These are phyloP conservation scores for Dissostichus mawsoni DNA, from an alignment of 2,113 vertebrate genomes.

Conservation along the genomic window DNA sequence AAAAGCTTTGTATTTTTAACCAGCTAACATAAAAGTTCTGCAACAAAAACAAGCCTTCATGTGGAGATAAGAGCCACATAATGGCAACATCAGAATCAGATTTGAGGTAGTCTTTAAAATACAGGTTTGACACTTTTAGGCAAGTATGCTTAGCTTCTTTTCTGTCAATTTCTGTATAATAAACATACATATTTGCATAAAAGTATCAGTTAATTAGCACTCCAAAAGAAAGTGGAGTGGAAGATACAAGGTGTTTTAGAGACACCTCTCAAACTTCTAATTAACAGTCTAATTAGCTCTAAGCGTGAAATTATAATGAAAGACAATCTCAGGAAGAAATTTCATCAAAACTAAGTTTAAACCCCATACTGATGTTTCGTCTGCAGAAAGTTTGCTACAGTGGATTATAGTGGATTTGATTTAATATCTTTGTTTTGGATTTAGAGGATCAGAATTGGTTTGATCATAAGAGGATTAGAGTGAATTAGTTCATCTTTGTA, in stretches of 20 bases:
- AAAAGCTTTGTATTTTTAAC: neutral
- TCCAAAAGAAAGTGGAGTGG: neutral
- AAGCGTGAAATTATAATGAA: conserved; percentile 41
- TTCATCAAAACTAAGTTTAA: conserved; percentile 28
- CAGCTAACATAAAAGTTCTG: neutral
- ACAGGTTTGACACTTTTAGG: neutral
- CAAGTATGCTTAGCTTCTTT: neutral
- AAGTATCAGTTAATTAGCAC: neutral
- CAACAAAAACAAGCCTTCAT: neutral
- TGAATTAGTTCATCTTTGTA: conserved; percentile 50
- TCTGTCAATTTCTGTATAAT: neutral
- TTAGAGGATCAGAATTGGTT: conserved; percentile 57
- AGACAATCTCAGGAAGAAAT: conserved; percentile 41
- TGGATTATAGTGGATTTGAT: conserved; percentile 67
- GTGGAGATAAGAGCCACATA: neutral
- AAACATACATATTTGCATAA: no score
- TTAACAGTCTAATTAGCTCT: conserved; percentile 52
- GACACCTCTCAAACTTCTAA: conserved; percentile 31
- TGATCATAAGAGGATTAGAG: conserved; percentile 64
- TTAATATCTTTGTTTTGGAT: conserved; percentile 70
- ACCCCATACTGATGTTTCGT: neutral
- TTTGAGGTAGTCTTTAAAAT: conserved; percentile 6
- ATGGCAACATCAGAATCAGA: neutral
- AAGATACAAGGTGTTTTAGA: conserved; percentile 21
- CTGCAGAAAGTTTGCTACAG: conserved; percentile 51